These are phyloP conservation scores for Trachymyrmex septentrionalis DNA, from an alignment of 1,140 invertebrate species.

Conservation along the genomic window DNA sequence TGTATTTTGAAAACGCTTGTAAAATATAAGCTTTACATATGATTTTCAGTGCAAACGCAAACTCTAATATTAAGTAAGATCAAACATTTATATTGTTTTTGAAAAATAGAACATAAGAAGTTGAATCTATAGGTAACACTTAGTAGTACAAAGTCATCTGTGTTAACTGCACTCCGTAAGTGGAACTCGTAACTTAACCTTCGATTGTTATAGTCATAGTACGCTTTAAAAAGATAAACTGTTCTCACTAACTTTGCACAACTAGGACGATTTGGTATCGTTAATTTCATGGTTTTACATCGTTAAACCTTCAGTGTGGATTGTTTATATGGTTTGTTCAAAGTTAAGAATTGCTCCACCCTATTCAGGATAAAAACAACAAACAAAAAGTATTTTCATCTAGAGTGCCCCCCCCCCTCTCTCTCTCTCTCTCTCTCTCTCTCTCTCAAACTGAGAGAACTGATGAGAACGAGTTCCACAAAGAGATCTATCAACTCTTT, in stretches of 20 bases:
- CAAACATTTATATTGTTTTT: background rate
- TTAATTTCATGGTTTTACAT: constrained; percentile 12
- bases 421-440: background rate
- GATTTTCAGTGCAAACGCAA: background rate
- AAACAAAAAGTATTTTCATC: background rate
- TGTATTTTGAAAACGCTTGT: background rate
- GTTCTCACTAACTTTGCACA: constrained; percentile 32
- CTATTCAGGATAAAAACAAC: background rate
- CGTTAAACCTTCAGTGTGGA: background rate
- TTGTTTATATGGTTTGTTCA: constrained; percentile 15
- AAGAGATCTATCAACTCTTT: constrained; percentile 27
- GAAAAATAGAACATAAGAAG: constrained; percentile 22
- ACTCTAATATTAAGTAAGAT: background rate
- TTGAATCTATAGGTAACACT: constrained; percentile 14
- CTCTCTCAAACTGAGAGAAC: constrained; percentile 2
- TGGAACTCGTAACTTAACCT: constrained; percentile 45
- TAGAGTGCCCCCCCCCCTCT: background rate
- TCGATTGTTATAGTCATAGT: constrained; percentile 3
- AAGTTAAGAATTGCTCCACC: constrained; percentile 12
- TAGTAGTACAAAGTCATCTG: constrained; percentile 47
- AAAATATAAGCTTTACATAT: background rate
- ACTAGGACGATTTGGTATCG: constrained; percentile 33
- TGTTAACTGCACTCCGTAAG: constrained; percentile 13
- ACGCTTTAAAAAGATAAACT: constrained; percentile 42
- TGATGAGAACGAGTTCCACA: constrained; percentile 29